phyloP scores from a whole-genome alignment of 2,797 vertebrate species.

The Fistularia commersonii region DNA sequence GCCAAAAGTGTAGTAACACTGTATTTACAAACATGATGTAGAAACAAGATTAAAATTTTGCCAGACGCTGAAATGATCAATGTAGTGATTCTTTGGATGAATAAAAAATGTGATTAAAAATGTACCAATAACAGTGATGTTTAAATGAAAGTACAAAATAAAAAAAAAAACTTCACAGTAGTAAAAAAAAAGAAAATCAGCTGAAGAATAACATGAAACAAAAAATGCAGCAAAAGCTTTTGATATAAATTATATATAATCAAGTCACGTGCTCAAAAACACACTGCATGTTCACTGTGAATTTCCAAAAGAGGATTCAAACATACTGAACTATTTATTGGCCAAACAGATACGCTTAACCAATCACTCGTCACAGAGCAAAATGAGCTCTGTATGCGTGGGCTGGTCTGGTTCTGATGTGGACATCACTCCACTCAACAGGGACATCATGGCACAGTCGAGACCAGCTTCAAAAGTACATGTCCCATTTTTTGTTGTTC shows the following conservation, averaged over 20 bases:
- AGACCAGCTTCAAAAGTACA: no score
- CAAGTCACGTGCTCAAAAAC: conserved; percentile 16
- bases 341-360: not conserved
- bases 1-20: conserved; percentile 24
- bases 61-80: conserved; percentile 12
- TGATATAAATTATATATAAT: conserved; percentile 43
- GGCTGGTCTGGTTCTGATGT: no score
- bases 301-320: no score
- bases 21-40: conserved; percentile 15
- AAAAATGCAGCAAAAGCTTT: conserved; percentile 12
- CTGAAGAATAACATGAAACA: conserved; percentile 17
- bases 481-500: no score
- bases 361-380: conserved; percentile 8
- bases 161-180: conserved; percentile 47
- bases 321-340: no score
- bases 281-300: not conserved
- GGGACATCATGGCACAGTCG: no score
- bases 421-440: no score
- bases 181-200: conserved; percentile 47
- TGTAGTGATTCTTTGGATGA: conserved; percentile 44
- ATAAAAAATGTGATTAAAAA: conserved; percentile 21
- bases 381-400: not conserved
- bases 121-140: conserved; percentile 10
- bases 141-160: conserved; percentile 37
- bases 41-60: conserved; percentile 9